Evolutionary conservation across 2,888 invertebrate species (phyloP).

Genomic region (Troides helena): DNA sequence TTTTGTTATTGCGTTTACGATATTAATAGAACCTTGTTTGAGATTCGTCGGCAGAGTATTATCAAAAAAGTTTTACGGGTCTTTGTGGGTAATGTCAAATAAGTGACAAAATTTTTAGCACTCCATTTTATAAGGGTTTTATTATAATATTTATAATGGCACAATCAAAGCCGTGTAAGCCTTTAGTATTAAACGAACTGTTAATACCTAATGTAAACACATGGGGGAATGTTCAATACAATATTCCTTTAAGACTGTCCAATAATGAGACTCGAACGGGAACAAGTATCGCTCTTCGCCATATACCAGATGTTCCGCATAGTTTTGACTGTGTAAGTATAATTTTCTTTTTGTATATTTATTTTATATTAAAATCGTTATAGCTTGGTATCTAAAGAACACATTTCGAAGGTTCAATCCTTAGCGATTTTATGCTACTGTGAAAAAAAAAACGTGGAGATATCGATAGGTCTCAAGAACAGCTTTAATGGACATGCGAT

Average conservation of each 20-base stretch:
- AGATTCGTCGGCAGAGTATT: neutral
- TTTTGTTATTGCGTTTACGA: neutral
- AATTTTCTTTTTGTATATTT: neutral
- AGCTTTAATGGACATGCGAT: too few species aligned
- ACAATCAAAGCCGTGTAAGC: conserved; percentile 46
- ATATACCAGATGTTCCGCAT: conserved; percentile 67
- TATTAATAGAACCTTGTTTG: too few species aligned
- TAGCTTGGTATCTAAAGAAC: too few species aligned
- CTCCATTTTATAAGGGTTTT: conserved; percentile 12
- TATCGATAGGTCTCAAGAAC: too few species aligned
- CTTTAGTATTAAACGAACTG: conserved; percentile 55
- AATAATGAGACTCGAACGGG: conserved; percentile 65
- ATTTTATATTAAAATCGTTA: neutral
- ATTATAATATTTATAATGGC: conserved; percentile 43
- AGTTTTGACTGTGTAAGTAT: conserved; percentile 67
- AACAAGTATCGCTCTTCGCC: conserved; percentile 58
- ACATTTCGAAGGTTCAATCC: too few species aligned
- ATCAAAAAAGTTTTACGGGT: neutral
- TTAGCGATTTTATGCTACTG: too few species aligned
- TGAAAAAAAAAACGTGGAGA: too few species aligned
- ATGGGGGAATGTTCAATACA: conserved; percentile 75
- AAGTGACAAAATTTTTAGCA: neutral
- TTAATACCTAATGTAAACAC: conserved; percentile 68
- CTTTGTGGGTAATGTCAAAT: neutral
- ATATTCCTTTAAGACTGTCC: conserved; percentile 63